phyloP scores from a whole-genome alignment of 2,113 vertebrate genomes.

The Ageneiosus marmoratus region DNA sequence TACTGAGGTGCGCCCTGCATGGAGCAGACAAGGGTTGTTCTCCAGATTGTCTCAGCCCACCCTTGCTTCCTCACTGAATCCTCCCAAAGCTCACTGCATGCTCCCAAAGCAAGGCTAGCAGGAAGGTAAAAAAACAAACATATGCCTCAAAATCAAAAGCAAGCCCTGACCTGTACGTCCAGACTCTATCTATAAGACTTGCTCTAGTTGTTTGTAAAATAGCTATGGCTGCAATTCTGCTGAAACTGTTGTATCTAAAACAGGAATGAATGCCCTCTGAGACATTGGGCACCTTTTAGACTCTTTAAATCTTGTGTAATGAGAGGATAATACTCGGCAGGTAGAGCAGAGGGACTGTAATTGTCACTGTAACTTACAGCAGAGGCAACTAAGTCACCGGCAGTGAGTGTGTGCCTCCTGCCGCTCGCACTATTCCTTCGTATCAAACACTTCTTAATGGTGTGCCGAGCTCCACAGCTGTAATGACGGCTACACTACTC shows the following conservation, averaged over 20 bases:
- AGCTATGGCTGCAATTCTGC: conserved; percentile 28
- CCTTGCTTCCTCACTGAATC: conserved; percentile 5
- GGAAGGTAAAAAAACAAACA: conserved; percentile 5
- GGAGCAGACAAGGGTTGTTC: conserved; percentile 54
- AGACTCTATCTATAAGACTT: conserved; percentile 25
- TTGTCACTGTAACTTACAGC: conserved; percentile 53
- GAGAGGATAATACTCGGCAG: conserved; percentile 53
- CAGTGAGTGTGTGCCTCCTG: conserved; percentile 42
- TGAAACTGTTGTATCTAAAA: conserved; percentile 38
- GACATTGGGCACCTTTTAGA: conserved; percentile 42
- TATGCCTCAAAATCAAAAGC: conserved; percentile 23
- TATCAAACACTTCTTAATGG: conserved; percentile 53
- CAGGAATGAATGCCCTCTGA: conserved; percentile 42
- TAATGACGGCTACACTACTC: conserved; percentile 48
- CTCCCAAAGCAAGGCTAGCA: conserved; percentile 15
- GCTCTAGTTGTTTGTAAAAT: conserved; percentile 49
- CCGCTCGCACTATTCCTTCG: conserved; percentile 37
- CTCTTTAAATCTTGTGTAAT: conserved; percentile 54
- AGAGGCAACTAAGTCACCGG: conserved; percentile 39
- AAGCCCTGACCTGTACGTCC: conserved; percentile 36
- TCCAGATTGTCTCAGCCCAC: conserved; percentile 10
- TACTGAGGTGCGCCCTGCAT: conserved; percentile 66
- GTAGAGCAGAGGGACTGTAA: conserved; percentile 48
- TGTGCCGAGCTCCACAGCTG: conserved; percentile 32
- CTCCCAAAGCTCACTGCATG: conserved; percentile 19